phyloP scores from a whole-genome alignment of 2,888 invertebrate species.

The Pogonocherus hispidulus region DNA sequence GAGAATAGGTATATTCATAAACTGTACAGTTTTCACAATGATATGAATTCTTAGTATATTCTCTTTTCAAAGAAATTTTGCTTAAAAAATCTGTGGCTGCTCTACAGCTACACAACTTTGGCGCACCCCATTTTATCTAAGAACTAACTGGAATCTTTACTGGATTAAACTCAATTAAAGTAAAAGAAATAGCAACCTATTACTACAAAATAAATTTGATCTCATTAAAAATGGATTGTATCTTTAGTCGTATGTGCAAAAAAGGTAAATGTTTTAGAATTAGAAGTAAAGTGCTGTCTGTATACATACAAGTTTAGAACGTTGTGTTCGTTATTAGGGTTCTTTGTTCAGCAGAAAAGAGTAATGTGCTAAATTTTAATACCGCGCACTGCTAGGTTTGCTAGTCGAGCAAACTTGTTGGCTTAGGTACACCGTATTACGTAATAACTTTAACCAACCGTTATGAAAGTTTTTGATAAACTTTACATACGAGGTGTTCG shows the following conservation, averaged over 20 bases:
- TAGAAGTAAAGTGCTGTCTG: background rate
- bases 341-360: constrained; percentile 1
- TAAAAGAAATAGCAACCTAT: too few species aligned
- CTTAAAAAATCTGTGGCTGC: too few species aligned
- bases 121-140: too few species aligned
- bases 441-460: background rate
- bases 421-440: background rate
- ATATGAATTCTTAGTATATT: too few species aligned
- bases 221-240: background rate
- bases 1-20: too few species aligned
- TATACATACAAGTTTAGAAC: background rate
- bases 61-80: too few species aligned
- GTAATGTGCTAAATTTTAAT: constrained; percentile 5
- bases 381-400: background rate
- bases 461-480: constrained; percentile 4
- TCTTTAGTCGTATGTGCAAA: background rate
- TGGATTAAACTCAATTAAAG: background rate
- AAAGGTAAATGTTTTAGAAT: background rate
- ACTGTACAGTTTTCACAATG: too few species aligned
- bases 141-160: too few species aligned
- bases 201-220: background rate
- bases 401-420: constrained; percentile 3
- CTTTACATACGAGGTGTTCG: background rate
- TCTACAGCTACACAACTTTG: too few species aligned
- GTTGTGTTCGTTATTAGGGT: background rate